Evolutionary conservation across 2,797 vertebrate genomes (phyloP).

Genomic region (Sparidentex hasta): DNA sequence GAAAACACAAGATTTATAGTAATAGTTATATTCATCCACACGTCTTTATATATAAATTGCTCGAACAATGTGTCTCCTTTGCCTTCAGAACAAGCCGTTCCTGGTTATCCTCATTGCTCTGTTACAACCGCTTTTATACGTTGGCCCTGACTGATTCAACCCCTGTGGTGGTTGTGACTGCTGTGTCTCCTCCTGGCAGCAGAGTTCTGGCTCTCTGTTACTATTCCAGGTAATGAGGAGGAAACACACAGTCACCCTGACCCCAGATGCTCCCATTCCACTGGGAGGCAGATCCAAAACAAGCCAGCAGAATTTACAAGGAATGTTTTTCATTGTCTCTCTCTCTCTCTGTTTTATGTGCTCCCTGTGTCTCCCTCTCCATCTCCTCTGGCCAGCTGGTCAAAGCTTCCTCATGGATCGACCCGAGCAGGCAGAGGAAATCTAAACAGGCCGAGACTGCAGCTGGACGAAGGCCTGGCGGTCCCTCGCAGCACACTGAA

Average conservation of each 20-base stretch:
- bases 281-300: slow-evolving; percentile 33
- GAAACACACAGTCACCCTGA: slow-evolving; percentile 20
- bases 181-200: slow-evolving; percentile 10
- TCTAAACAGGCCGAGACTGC: slow-evolving; percentile 21
- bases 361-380: neutral
- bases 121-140: neutral
- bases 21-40: too few species aligned
- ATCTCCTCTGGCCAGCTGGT: slow-evolving; percentile 7
- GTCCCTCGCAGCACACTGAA: neutral
- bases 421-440: slow-evolving; percentile 12
- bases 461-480: slow-evolving; percentile 3
- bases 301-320: slow-evolving; percentile 5
- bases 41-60: neutral
- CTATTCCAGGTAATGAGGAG: neutral
- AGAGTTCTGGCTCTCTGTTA: slow-evolving; percentile 9
- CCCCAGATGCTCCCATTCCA: slow-evolving; percentile 16
- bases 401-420: slow-evolving; percentile 1
- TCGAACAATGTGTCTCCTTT: neutral
- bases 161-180: slow-evolving; percentile 3
- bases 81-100: neutral
- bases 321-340: neutral
- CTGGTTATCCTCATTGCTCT: neutral
- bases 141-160: neutral
- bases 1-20: too few species aligned
- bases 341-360: neutral